These are phyloP conservation scores for Apocheima hispidaria DNA, from an alignment of 2,888 invertebrate genomes.

Conservation along the genomic window DNA sequence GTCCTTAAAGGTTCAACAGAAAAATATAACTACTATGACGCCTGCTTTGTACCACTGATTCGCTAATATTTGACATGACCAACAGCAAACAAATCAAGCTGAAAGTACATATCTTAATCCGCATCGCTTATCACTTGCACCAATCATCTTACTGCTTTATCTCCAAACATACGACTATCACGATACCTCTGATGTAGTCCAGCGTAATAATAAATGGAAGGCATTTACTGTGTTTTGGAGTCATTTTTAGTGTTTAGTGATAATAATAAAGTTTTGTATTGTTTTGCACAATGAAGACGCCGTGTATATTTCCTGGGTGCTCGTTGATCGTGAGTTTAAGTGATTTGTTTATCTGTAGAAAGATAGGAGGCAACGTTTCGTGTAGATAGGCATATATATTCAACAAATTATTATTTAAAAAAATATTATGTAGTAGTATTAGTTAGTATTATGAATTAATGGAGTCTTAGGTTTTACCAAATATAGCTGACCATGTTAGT, in stretches of 20 bases:
- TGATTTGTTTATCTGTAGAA: conserved; percentile 6
- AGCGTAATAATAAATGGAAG: conserved; percentile 47
- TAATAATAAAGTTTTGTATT: conserved; percentile 6
- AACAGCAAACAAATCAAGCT: neutral
- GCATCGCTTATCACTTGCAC: conserved; percentile 41
- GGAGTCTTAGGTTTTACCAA: too few species aligned
- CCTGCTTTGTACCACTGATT: neutral
- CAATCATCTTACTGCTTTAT: conserved; percentile 58
- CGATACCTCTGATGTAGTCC: conserved; percentile 46
- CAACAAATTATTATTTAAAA: neutral
- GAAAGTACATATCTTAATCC: conserved; percentile 10
- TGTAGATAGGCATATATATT: neutral
- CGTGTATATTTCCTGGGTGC: conserved; percentile 74
- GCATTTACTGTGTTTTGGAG: conserved; percentile 35
- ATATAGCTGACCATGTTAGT: too few species aligned
- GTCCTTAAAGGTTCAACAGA: too few species aligned
- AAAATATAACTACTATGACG: too few species aligned
- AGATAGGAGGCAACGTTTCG: neutral
- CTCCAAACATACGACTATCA: conserved; percentile 53
- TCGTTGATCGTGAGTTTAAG: conserved; percentile 62
- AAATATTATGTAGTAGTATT: neutral
- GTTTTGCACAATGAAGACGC: conserved; percentile 60
- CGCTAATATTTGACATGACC: neutral
- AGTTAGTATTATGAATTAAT: neutral
- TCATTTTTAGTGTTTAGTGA: conserved; percentile 12